Base-by-base conservation (phyloP, 2,797 vertebrate genomes). In the Cynopterus sphinx region DNA sequence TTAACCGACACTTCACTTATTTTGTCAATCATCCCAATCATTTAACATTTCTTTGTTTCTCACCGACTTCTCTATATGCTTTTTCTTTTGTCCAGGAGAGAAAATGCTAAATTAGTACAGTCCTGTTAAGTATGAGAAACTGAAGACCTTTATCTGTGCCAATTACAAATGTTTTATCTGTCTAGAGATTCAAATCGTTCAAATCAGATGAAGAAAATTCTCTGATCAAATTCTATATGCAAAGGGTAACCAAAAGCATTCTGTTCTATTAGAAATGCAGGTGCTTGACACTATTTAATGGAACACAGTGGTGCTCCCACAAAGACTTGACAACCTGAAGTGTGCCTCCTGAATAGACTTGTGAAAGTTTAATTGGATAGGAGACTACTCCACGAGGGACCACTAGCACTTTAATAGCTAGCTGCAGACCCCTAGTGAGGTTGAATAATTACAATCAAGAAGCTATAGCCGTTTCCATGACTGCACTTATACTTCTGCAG, bases 291-390 rank as follows among this genome's bases (percentile, higher is more conserved):
- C 89, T 95, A 85, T 94, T 95, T 96, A 97, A 97, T 96, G 83
- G 96, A 96, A 91, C 96, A 91, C 97, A 97, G 97, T 97, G 83
- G 97, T 94, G 26, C 87, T 84, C 67, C 92, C 86, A 91, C 31
- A 92, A 71, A 2, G 53, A 94, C 94, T 95, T 96, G 97, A 97
- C 94, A 97, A 88, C 93, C 93, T 94, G 93, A 97, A 93, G 91
- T 67, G 91, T 83, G 63, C 90, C 84, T 97, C 51, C 94, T 94
- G 92, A 97, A 97, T 96, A 96, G 95, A 97, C 94, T 97, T 90
- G 96, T 97, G 97, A 98, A 98, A 98, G 97, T 96, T 98, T 98
- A 97, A 96, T 98, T 98, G 96, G 97, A 93, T 98, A 96, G 81
- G 96, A 90, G 83, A 94, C 93, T 95, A 71, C 87, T 97, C 96